phyloP scores from a whole-genome alignment of 2,113 vertebrate species.

The Aythya baeri region DNA sequence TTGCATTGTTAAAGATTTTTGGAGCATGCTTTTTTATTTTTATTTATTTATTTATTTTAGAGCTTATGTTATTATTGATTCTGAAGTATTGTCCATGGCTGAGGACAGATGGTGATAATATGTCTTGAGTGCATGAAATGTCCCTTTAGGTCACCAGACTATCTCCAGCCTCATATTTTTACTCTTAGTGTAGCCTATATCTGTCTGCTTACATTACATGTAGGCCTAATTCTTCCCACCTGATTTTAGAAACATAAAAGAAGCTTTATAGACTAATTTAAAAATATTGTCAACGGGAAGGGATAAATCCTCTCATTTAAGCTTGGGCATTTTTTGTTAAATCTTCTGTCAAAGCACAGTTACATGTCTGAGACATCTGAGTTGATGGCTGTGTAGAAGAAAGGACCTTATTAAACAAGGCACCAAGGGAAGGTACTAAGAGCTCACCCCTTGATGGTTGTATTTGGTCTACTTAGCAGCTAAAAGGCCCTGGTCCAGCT shows the following conservation, averaged over 20 bases:
- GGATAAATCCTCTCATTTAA: background rate
- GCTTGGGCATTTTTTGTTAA: background rate
- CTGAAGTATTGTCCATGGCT: background rate
- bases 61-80: background rate
- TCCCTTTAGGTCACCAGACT: background rate
- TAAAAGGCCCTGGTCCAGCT: background rate
- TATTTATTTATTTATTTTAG: background rate
- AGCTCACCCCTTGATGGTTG: background rate
- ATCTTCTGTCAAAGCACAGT: background rate
- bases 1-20: background rate
- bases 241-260: background rate
- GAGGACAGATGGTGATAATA: background rate
- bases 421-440: background rate
- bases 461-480: background rate
- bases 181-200: background rate
- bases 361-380: background rate
- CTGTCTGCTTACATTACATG: background rate
- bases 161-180: background rate
- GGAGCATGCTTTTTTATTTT: background rate
- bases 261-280: background rate
- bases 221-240: background rate
- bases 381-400: background rate
- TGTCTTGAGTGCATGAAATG: background rate
- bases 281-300: background rate
- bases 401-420: background rate